Evolutionary conservation across 2,888 invertebrate genomes (phyloP), one percentile per base, ranked within the genome.

Genomic region (Junonia oenone): DNA sequence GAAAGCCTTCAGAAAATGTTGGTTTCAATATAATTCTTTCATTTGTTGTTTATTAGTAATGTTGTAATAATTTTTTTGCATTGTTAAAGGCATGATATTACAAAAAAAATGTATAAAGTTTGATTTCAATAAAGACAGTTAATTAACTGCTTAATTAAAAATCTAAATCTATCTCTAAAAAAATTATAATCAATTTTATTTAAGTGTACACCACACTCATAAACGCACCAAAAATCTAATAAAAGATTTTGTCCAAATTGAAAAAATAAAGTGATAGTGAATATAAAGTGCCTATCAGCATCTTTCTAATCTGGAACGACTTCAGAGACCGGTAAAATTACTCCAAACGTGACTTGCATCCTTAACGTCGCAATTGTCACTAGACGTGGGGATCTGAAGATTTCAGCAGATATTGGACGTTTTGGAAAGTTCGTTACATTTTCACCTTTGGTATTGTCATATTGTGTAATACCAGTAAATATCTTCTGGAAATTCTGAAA

Each of bases 291-390:
- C 22, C 15, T 48, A 53, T 53, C 47, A 26, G 13, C 22, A 26
- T 4, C 11, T 43, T 6, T 13, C 43, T 26, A 26, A 43, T 43
- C 43, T 26, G 3, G 22, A 49, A 37, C 37, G 38, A 38, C 66
- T 13, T 76, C 74, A 69, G 75, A 72, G 71, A 75, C 78, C 78
- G 77, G 82, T 82, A 81, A 79, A 80, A 79, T 78, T 81, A 83
- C 82, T 73, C 73, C 70, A 72, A 72, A 85, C 87, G 85, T 86
- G 86, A 78, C 74, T 72, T 65, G 83, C 81, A 81, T 86, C 67
- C 72, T 67, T 63, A 68, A 67, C 35, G 45, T 58, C 60, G 61
- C 59, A 64, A 63, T 64, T 63, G 62, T 65, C 65, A 64, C 60
- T 13, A 26, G 22, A 43, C 43, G 43, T 43, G 26, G 43, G 43